Evolutionary conservation across 2,888 invertebrate species (phyloP).

Genomic region (Ophion obscuratus): DNA sequence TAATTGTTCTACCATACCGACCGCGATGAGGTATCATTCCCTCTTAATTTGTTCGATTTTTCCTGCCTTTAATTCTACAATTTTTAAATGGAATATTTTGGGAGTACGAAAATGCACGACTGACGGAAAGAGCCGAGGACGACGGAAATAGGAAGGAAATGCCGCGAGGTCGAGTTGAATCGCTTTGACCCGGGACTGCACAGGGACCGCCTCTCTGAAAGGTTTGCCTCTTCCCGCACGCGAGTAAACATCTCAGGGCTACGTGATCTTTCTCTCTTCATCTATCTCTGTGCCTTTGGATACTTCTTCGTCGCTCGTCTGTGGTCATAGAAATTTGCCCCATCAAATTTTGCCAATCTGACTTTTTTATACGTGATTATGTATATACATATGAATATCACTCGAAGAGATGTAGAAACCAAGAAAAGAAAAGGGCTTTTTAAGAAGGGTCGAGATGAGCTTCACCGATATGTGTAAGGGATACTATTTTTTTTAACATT

Average conservation of each 20-base stretch:
- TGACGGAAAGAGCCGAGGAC: constrained; percentile 70
- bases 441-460: neutral
- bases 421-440: neutral
- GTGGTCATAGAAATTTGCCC: neutral
- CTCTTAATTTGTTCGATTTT: neutral
- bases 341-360: constrained; percentile 6
- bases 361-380: neutral
- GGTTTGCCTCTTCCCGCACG: constrained; percentile 72
- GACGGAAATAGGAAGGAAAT: constrained; percentile 75
- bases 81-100: neutral
- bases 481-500: no score
- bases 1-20: no score
- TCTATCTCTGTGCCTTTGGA: neutral
- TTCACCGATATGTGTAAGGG: neutral
- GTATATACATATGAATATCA: no score
- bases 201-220: constrained; percentile 53
- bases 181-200: constrained; percentile 75
- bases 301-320: constrained; percentile 8
- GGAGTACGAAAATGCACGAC: constrained; percentile 16
- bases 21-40: no score
- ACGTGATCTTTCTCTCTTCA: constrained; percentile 61
- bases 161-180: constrained; percentile 76
- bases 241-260: constrained; percentile 76
- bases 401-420: neutral
- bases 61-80: neutral